A percentile compares a stretch with the other conserved stretches of the same genome.
Conservation (phyloP, 2,113 vertebrate genomes). For the Corythoichthys haematopterus region DNA sequence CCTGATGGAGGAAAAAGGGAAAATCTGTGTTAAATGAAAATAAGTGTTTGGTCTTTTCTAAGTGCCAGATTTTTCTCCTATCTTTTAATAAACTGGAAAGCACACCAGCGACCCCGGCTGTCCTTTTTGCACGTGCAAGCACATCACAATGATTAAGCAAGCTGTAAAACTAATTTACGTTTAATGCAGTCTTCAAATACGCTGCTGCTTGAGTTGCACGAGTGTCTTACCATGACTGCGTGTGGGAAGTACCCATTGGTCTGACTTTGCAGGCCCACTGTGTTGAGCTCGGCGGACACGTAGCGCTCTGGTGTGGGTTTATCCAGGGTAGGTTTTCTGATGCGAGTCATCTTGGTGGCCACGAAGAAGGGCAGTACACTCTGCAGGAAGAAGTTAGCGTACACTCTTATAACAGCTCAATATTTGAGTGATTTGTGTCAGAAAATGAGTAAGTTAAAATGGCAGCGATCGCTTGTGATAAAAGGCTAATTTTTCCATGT, state of each 20-base stretch:
- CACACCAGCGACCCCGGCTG: no score
- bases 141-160: no score
- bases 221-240: conserved; percentile 76
- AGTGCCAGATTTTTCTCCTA: no score
- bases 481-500: no score
- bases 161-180: no score
- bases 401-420: background rate
- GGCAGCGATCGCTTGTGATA: no score
- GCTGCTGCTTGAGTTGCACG: background rate
- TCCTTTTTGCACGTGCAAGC: no score
- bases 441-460: no score
- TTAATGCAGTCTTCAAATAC: no score
- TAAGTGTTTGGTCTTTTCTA: no score
- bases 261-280: conserved; percentile 79
- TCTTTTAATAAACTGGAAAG: no score
- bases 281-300: conserved; percentile 81
- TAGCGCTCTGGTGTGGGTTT: conserved; percentile 82
- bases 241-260: conserved; percentile 88
- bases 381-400: conserved; percentile 53
- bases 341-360: conserved; percentile 85
- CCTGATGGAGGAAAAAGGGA: conserved; percentile 50
- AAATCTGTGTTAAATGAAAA: background rate
- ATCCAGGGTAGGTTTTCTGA: conserved; percentile 79
- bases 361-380: conserved; percentile 87
- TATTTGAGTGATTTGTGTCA: background rate